Evolutionary conservation across 2,888 invertebrate genomes (phyloP), one percentile per base, ranked within the genome.

Genomic region (Sussaba pulchella): DNA sequence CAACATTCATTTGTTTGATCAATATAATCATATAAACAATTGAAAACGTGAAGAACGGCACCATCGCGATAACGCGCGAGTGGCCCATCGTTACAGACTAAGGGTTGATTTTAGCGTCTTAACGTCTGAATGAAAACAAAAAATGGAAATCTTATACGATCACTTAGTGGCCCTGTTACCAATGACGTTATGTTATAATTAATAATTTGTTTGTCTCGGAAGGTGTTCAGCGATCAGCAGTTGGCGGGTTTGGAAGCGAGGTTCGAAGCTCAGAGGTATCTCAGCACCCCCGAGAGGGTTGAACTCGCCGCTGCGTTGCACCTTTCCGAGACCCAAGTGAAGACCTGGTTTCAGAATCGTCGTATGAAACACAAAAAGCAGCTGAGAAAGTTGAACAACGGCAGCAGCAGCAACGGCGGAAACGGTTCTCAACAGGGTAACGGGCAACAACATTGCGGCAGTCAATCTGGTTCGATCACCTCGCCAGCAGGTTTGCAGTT

Each of bases 291-390:
- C 0, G 99, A 99, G 92, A 94, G 99, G 5, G 98, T 99, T 10
- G 99, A 99, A 92, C 93, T 99, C 75, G 99, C 99, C 0, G 96
- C 97, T 0, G 98, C 98, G 0, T 94, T 99, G 63, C 98, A 96
- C 91, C 94, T 99, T 17, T 98, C 98, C 12, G 99, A 99, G 93
- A 99, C 99, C 0, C 96, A 99, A 94, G 98, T 99, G 83, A 99
- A 99, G 94, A 99, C 99, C 80, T 99, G 99, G 99, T 99, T 99
- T 93, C 99, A 99, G 93, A 99, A 99, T 93, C 93, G 99, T 26
- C 94, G 99, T 86, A 99, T 99, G 99, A 98, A 98, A 91, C 98
- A 98, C 92, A 98, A 98, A 94, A 98, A 98, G 89, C 97, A 98
- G 89, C 93, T 98, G 92, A 92, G 96, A 86, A 96, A 97, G 88